Conservation (phyloP, 37 sponge, comb jelly and placozoan species). For the Eunapius fragilis region DNA sequence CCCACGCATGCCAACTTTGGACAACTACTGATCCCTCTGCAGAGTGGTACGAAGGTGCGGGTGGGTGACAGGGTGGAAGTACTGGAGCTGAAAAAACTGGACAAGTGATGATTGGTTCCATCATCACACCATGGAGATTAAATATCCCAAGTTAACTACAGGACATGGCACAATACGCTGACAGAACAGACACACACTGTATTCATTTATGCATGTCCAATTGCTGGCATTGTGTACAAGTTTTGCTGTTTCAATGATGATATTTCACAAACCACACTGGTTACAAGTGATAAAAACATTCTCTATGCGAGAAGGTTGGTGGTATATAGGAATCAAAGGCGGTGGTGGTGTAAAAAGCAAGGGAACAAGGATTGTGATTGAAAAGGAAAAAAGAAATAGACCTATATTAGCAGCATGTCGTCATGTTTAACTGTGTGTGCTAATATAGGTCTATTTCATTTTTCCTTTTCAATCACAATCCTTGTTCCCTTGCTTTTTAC, state of each 20-base stretch:
- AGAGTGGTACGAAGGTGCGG: constrained; percentile 33
- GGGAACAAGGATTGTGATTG: no score
- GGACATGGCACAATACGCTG: not conserved
- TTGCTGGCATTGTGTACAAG: not conserved
- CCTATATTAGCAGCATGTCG: no score
- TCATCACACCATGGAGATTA: not conserved
- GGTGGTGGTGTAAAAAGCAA: no score
- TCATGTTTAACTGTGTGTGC: no score
- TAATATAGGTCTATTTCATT: no score
- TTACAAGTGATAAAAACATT: not conserved
- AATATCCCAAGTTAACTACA: not conserved
- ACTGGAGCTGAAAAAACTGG: constrained; percentile 59
- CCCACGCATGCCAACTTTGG: constrained; percentile 80
- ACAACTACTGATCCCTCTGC: constrained; percentile 55
- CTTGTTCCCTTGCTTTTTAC: no score
- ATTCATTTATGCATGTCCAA: not conserved
- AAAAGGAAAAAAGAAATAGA: no score
- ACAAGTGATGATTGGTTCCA: no score
- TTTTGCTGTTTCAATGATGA: not conserved
- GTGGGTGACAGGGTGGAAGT: constrained; percentile 79
- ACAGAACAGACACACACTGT: not conserved
- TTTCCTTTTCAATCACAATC: no score
- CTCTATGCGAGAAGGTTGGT: no score
- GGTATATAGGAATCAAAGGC: no score
- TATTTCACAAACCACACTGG: not conserved